These are phyloP conservation scores for Apocrypta bakeri DNA, from an alignment of 1,140 invertebrate species.

Conservation along the genomic window DNA sequence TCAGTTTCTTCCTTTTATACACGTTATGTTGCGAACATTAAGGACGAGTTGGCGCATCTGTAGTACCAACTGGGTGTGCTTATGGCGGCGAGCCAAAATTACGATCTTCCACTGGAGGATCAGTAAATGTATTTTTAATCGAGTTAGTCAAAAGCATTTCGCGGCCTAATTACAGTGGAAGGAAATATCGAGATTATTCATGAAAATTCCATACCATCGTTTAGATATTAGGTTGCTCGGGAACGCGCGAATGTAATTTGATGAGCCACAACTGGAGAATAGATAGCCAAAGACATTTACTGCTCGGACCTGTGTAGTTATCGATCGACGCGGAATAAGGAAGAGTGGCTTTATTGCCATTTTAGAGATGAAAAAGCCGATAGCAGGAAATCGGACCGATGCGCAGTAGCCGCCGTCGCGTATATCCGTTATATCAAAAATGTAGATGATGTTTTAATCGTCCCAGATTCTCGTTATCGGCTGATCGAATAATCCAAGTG, in stretches of 20 bases:
- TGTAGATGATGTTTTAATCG: constrained; percentile 32
- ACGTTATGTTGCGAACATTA: too few species aligned
- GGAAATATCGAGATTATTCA: background rate
- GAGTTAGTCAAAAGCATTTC: background rate
- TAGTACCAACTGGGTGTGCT: too few species aligned
- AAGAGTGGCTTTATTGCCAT: constrained; percentile 38
- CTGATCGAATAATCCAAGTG: background rate
- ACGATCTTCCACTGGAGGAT: background rate
- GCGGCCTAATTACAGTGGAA: background rate
- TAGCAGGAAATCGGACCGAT: background rate
- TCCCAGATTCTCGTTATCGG: constrained; percentile 8
- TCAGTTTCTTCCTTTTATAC: too few species aligned
- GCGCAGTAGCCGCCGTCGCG: background rate
- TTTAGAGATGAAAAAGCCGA: constrained; percentile 20
- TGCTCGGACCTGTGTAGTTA: background rate
- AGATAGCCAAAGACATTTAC: background rate
- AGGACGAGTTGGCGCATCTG: too few species aligned
- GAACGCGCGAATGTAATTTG: constrained; percentile 24
- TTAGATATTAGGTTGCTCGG: background rate
- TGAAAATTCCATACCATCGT: background rate
- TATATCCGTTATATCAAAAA: constrained; percentile 12
- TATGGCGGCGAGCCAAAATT: background rate
- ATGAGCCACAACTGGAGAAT: background rate
- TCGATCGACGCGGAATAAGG: constrained; percentile 14
- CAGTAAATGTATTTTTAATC: background rate